These are phyloP conservation scores for Odobenus rosmarus DNA, from an alignment of 2,113 vertebrate species.

Conservation along the genomic window DNA sequence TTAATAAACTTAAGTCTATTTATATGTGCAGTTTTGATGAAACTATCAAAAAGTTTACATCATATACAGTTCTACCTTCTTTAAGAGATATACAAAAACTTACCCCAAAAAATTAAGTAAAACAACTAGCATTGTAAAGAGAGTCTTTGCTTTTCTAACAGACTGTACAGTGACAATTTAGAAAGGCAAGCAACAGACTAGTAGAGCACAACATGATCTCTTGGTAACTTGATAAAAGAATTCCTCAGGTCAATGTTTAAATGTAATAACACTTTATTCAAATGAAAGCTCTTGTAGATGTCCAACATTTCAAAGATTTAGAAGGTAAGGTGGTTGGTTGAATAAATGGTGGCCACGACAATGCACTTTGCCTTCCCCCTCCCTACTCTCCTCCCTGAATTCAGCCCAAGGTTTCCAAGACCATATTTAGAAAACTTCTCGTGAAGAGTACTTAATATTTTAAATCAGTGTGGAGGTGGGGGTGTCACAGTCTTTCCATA, in stretches of 20 bases:
- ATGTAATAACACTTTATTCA: background rate
- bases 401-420: background rate
- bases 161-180: background rate
- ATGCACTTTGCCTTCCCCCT: background rate
- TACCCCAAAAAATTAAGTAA: background rate
- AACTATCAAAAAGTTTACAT: background rate
- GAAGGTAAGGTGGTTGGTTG: background rate
- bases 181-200: background rate
- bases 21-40: background rate
- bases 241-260: constrained; percentile 3
- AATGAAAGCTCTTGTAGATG: background rate
- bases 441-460: background rate
- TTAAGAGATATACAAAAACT: background rate
- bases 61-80: background rate
- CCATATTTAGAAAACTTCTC: background rate
- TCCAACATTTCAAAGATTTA: background rate
- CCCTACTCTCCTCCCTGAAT: background rate
- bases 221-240: background rate
- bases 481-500: background rate
- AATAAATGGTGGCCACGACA: background rate
- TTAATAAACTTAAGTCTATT: background rate
- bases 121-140: background rate
- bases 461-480: background rate
- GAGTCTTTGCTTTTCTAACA: background rate
- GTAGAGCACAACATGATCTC: background rate